Evolutionary conservation across 2,888 invertebrate species (phyloP), one percentile per base, ranked within the genome.

Genomic region (Diadegma fenestrale): DNA sequence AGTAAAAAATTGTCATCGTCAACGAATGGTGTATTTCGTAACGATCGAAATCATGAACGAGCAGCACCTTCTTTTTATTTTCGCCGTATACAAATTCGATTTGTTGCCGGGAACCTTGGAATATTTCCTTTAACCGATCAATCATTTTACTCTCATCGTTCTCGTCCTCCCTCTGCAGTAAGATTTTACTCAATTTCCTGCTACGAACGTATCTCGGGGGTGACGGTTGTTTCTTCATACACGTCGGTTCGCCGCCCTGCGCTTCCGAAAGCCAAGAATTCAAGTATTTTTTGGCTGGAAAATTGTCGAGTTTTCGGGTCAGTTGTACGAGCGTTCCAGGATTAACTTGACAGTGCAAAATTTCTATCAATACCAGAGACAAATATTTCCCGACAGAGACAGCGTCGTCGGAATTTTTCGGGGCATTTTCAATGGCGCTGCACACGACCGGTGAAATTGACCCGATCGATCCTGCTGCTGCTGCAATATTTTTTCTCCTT

Each of bases 321-420:
- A 96, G 91, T 45, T 94, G 91, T 87, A 95, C 94, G 2, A 96
- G 95, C 78, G 95, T 89, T 71, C 94, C 94, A 0, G 95, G 95
- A 1, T 94, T 94, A 86, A 95, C 95, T 93, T 96, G 96, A 79
- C 94, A 94, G 90, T 96, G 96, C 37, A 96, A 94, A 87, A 96
- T 94, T 92, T 96, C 95, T n/a, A 95, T 90, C 12, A 94, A 86
- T 54, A 94, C 94, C 48, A 89, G 88, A 19, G 90, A 89, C 61
- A 93, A 43, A 75, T 91, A 91, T 45, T 82, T 78, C 58, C 84
- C 61, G 64, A 88, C 37, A 10, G n/a, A n/a, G n/a, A 37, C 10
- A 1, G 37, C 8, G 37, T 88, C 69, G 51, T 86, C 80, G 14
- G 87, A 88, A 8, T 93, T 93, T 75, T 92, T 92, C 71, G 94